Evolutionary conservation across 2,113 vertebrate species (phyloP), one percentile per base, ranked within the genome.

Genomic region (Tapirus terrestris): DNA sequence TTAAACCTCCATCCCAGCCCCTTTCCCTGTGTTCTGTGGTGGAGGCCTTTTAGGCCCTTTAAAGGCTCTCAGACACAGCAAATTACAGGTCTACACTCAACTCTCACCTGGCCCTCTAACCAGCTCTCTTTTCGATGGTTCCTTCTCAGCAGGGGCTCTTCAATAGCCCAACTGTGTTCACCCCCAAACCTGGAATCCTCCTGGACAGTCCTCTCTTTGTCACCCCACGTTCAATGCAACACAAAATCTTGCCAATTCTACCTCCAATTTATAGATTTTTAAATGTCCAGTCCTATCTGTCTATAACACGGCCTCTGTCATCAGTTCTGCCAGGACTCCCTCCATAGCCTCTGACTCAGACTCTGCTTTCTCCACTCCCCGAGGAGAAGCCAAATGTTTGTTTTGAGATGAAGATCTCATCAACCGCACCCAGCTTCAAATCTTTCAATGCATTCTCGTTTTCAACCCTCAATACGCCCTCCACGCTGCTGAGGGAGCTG

Each of bases 351-450:
- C 18, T 2, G 9, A 36, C 5, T 27, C 16, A 20, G 53, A 20
- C 23, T 12, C 75, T 2, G 3, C 27, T 60, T 45, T n/a, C 25
- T 75, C 17, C 7, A 8, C 27, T 48, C 48, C 25, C 25, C 36
- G 31, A 25, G 9, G 65, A 81, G 75, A 6, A 48, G 58, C 13
- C 9, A 31, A 0, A 4, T 25, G 10, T 1, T 51, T 8, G n/a
- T 17, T 5, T 10, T 31, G 14, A 75, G 23, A 21, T 8, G 21
- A n/a, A 6, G 45, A 25, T 1, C 36, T 23, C 36, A 11, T 36
- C 43, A 0, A 2, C 61, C 53, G 0, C 0, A 1, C 61, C 12
- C 1, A 21, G 10, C 13, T 0, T 33, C 13, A 12, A 8, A 29
- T 10, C 45, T 20, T 56, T 70, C 8, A 3, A 0, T 21, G 9